phyloP scores from a whole-genome alignment of 2,113 vertebrate genomes.

The Glaucomys volans region DNA sequence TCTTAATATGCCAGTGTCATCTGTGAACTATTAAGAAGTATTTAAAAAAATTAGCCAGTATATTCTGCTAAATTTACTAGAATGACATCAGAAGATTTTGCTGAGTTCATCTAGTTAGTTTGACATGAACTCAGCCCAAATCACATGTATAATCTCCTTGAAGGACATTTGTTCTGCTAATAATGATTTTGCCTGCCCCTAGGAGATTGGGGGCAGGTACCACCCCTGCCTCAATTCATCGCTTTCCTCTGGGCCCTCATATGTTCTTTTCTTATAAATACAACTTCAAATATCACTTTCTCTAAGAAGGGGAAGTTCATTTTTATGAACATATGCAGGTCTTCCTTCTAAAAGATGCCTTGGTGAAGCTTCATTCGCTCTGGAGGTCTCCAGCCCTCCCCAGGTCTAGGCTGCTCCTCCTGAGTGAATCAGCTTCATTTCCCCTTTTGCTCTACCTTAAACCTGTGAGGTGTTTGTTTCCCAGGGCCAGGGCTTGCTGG shows the following conservation, averaged over 20 bases:
- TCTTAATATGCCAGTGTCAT: neutral
- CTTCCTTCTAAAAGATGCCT: neutral
- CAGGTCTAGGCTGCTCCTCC: neutral
- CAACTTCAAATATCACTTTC: neutral
- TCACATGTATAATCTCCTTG: neutral
- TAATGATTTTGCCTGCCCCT: neutral
- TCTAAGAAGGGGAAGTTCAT: neutral
- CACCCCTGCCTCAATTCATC: neutral
- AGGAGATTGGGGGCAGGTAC: too few relatives aligned
- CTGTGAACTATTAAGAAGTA: neutral
- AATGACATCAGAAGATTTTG: neutral
- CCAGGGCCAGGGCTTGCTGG: constrained; percentile 24
- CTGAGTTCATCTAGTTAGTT: neutral
- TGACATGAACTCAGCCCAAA: neutral
- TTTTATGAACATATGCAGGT: neutral
- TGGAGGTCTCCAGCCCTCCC: neutral
- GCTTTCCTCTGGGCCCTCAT: neutral
- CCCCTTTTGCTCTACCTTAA: neutral
- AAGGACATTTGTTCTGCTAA: neutral
- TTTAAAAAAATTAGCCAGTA: neutral
- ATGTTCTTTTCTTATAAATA: constrained; percentile 47
- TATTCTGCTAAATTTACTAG: neutral
- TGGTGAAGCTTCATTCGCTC: neutral
- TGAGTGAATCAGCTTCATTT: neutral
- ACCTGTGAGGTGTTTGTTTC: constrained; percentile 51